phyloP scores from a whole-genome alignment of 2,113 vertebrate genomes.

The Bolborhynchus lineola region DNA sequence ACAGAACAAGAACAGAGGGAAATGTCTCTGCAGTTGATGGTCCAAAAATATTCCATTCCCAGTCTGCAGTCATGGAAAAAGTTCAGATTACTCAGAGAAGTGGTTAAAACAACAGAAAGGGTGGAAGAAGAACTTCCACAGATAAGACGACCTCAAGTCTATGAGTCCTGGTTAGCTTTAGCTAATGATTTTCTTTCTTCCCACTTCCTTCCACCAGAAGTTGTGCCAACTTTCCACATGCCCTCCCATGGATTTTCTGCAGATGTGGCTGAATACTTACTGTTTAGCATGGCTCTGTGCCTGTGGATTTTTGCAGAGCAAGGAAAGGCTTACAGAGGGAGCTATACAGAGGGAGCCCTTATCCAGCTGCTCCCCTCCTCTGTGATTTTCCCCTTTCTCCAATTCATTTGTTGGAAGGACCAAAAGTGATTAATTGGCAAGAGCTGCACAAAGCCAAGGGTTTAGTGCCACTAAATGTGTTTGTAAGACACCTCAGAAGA shows the following conservation, averaged over 20 bases:
- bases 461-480: background rate
- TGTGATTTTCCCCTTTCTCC: background rate
- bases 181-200: constrained; percentile 50
- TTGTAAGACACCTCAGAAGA: background rate
- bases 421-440: background rate
- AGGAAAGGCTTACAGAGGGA: background rate
- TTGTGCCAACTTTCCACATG: constrained; percentile 49
- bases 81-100: background rate
- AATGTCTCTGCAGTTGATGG: background rate
- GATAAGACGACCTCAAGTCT: constrained; percentile 12
- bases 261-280: constrained; percentile 3
- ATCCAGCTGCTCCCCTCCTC: background rate
- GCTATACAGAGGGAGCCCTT: background rate
- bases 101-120: constrained; percentile 32
- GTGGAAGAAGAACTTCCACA: constrained; percentile 42
- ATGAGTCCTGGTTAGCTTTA: background rate
- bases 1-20: background rate
- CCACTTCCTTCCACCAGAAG: constrained; percentile 43
- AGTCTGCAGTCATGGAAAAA: background rate
- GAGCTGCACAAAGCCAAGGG: background rate
- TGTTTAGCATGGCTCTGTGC: constrained; percentile 46
- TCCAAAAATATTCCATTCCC: background rate
- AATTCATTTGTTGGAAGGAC: background rate
- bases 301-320: constrained; percentile 8
- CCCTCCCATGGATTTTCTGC: constrained; percentile 48